These are phyloP conservation scores for Austrolebias charrua DNA, from an alignment of 2,797 vertebrate genomes.

Conservation along the genomic window DNA sequence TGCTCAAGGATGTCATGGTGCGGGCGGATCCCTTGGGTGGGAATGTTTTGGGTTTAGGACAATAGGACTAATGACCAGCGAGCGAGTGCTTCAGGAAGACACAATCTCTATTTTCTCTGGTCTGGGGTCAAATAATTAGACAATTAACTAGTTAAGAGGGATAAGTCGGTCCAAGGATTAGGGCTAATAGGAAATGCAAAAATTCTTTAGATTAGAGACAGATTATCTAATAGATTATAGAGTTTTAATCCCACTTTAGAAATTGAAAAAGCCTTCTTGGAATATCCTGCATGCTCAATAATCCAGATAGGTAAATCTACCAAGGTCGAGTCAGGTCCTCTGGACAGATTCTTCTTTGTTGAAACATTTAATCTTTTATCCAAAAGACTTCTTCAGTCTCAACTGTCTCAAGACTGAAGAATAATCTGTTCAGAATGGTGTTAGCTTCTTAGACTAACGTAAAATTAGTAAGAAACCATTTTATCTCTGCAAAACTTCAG, in stretches of 20 bases:
- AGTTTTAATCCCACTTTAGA: constrained; percentile 56
- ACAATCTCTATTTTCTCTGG: constrained; percentile 39
- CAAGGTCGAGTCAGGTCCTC: too few species aligned
- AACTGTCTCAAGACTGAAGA: too few species aligned
- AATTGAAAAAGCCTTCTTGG: constrained; percentile 54
- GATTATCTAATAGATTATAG: constrained; percentile 59
- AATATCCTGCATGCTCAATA: too few species aligned
- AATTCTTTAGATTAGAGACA: constrained; percentile 70
- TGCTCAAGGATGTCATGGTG: constrained; percentile 37
- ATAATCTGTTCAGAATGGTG: too few species aligned
- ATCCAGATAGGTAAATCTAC: too few species aligned
- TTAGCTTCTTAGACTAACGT: too few species aligned
- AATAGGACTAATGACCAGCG: constrained; percentile 42
- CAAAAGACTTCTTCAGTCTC: too few species aligned
- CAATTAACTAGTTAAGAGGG: constrained; percentile 73
- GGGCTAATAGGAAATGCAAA: constrained; percentile 54
- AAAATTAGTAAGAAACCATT: constrained; percentile 27
- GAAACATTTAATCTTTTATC: too few species aligned
- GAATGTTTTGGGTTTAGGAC: constrained; percentile 39
- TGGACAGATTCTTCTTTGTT: too few species aligned
- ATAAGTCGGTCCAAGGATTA: constrained; percentile 62
- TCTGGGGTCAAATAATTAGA: constrained; percentile 73
- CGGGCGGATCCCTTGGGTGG: constrained; percentile 28
- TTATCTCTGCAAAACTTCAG: too few species aligned
- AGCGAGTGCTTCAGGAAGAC: constrained; percentile 40